Conservation (phyloP, 2,797 vertebrate genomes). For the Pelochelys cantorii region DNA sequence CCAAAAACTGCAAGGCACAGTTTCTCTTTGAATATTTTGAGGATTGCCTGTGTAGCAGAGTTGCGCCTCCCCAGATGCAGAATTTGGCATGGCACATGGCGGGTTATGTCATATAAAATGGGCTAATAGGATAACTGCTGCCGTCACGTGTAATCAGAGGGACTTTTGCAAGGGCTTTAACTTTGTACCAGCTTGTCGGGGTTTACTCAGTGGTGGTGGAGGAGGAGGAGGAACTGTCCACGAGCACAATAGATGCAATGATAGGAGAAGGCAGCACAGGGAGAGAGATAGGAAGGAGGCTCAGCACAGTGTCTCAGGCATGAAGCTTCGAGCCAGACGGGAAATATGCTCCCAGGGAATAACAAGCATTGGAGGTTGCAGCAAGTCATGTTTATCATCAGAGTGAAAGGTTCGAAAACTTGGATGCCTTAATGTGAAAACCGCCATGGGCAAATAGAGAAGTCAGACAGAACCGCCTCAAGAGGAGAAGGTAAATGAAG, state of each 20-base stretch:
- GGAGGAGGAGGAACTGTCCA: background rate
- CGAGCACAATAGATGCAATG: background rate
- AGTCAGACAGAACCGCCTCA: background rate
- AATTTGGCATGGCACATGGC: background rate
- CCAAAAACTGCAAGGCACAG: background rate
- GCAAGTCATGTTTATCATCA: background rate
- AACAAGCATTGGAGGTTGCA: fast-evolving
- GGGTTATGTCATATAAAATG: background rate
- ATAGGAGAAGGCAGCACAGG: background rate
- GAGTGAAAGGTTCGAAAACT: background rate
- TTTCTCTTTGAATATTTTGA: fast-evolving
- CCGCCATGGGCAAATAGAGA: background rate
- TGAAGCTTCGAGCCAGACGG: no score
- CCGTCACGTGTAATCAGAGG: fast-evolving
- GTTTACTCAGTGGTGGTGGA: background rate
- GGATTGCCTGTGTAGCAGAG: background rate
- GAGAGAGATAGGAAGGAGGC: background rate
- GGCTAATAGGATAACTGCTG: background rate
- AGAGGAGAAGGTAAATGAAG: background rate
- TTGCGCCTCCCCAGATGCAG: background rate
- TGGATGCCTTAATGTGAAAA: background rate
- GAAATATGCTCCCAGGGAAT: background rate
- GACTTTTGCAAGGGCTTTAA: fast-evolving
- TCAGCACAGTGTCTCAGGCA: background rate
- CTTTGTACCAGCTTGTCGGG: fast-evolving